These are phyloP conservation scores for Norana najaformis DNA, from an alignment of 2,888 invertebrate species.

Conservation along the genomic window DNA sequence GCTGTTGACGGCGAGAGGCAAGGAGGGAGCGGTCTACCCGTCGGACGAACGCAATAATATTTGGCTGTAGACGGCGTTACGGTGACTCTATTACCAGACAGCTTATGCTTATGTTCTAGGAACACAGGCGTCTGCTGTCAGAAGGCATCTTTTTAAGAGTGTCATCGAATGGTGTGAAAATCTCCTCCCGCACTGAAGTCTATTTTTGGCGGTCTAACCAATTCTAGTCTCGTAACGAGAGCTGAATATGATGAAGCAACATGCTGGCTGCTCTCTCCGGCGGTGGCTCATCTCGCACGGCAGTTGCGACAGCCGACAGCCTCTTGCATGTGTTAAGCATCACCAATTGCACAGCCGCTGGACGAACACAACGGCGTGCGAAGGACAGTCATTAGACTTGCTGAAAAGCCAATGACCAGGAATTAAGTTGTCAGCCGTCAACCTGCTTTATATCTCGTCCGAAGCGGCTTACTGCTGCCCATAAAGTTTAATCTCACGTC, in stretches of 20 bases:
- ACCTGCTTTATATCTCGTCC: slow-evolving; percentile 13
- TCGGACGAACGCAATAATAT: too few species aligned
- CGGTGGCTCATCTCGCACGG: not conserved
- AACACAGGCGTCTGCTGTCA: not conserved
- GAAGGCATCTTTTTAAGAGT: not conserved
- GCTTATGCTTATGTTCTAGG: too few species aligned
- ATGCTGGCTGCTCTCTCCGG: too few species aligned
- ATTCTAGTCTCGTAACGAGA: not conserved
- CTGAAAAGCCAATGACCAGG: slow-evolving; percentile 13
- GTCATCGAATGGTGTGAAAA: not conserved
- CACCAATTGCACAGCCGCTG: not conserved
- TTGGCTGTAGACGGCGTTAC: too few species aligned
- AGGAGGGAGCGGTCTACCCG: too few species aligned
- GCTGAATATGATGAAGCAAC: slow-evolving; percentile 5
- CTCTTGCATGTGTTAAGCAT: not conserved
- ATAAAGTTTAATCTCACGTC: slow-evolving; percentile 7
- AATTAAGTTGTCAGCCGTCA: slow-evolving; percentile 6
- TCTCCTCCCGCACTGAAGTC: not conserved
- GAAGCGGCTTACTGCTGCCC: not conserved
- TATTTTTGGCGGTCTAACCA: not conserved
- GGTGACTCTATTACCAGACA: too few species aligned
- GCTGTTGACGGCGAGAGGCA: too few species aligned
- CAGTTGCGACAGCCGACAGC: not conserved
- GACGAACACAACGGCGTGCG: not conserved
- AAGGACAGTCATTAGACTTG: not conserved